Evolutionary conservation across 2,797 vertebrate species (phyloP), one percentile per base, ranked within the genome.

Genomic region (Vespertilio murinus): DNA sequence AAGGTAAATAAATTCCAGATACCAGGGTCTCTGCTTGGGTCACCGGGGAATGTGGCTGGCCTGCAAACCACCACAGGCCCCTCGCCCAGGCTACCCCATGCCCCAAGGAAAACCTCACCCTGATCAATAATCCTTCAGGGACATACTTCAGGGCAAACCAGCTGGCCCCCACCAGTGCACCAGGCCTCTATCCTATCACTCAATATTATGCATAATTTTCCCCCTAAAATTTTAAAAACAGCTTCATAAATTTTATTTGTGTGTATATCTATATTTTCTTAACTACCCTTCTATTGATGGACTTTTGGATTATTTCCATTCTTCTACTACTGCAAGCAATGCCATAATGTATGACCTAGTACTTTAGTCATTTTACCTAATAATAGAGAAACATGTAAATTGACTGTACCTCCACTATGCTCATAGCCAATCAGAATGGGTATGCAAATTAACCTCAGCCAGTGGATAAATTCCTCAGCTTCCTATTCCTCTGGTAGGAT

Each of bases 301-400:
- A 23, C 20, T 67, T 64, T 79, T 90, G 88, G 28, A 80, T 74
- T 45, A 74, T 80, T 86, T 91, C 28, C 40, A 86, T 17, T 47
- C 47, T 84, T 80, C 73, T 59, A 49, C 20, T 77, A 40, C n/a
- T 33, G 47, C 33, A 82, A 56, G 56, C 65, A 56, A 45, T 73
- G 45, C 17, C 54, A n/a, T 14, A 18, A 30, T 35, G 54, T 65
- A 54, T 79, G 42, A 71, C 30, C 35, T 71, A n/a, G 23, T 45
- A 23, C 22, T 54, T 80, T 28, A 35, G 17, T 67, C n/a, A 54
- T 10, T 22, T 54, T 54, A 54, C 22, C 52, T 54, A 54, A 54
- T 54, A 54, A 22, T 54, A 54, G 52, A 54, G 52, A 54, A 54
- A 54, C 20, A 23, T 10, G 52, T 54, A 54, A 54, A 54, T 54